These are phyloP conservation scores for Elymnias hypermnestra DNA, from an alignment of 1,140 invertebrate genomes.

Conservation along the genomic window DNA sequence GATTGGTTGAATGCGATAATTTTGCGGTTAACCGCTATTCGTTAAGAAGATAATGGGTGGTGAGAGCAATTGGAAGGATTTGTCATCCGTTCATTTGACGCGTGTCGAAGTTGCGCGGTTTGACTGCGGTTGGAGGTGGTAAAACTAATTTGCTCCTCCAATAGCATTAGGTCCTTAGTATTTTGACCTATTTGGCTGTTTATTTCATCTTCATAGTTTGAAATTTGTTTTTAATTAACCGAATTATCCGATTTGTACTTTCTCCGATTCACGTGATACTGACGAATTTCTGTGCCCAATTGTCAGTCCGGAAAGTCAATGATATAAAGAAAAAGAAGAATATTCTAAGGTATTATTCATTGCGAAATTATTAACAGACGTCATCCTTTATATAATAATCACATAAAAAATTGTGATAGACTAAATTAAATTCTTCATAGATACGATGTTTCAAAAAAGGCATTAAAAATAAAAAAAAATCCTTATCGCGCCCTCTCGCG, in stretches of 20 bases:
- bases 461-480: background rate
- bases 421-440: too few relatives aligned
- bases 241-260: too few relatives aligned
- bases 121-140: slow-evolving; percentile 33
- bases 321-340: too few relatives aligned
- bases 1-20: slow-evolving; percentile 55
- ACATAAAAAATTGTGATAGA: too few relatives aligned
- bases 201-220: background rate
- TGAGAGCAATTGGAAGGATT: slow-evolving; percentile 54
- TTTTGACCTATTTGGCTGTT: background rate
- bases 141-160: slow-evolving; percentile 8
- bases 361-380: too few relatives aligned
- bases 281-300: too few relatives aligned
- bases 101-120: slow-evolving; percentile 28
- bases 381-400: too few relatives aligned
- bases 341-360: too few relatives aligned
- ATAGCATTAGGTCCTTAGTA: background rate
- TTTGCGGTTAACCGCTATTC: slow-evolving; percentile 72
- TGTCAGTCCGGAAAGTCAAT: too few relatives aligned
- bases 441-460: too few relatives aligned
- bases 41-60: slow-evolving; percentile 63
- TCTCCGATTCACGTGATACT: too few relatives aligned
- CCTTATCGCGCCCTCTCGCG: slow-evolving; percentile 53
- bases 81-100: slow-evolving; percentile 45
- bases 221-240: background rate